These are phyloP conservation scores for Hassar affinis DNA, from an alignment of 2,113 vertebrate species.

Conservation along the genomic window DNA sequence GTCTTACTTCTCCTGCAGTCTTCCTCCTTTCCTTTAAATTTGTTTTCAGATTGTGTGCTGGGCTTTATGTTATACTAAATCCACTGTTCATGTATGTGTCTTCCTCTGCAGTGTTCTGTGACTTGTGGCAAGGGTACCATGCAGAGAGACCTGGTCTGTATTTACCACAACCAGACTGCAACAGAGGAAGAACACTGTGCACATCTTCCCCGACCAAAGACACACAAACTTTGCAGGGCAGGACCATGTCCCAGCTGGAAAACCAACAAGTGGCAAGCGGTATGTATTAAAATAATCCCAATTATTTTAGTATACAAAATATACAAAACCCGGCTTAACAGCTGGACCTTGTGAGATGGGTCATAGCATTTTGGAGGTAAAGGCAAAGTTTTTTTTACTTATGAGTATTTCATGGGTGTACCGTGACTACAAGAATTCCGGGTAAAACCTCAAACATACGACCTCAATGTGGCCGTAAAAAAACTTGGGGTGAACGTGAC, in stretches of 20 bases:
- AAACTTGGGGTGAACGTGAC: too few relatives aligned
- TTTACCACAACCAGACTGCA: constrained; percentile 72
- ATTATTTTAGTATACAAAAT: too few relatives aligned
- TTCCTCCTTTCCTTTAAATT: not conserved
- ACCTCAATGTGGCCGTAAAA: too few relatives aligned
- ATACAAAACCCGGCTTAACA: too few relatives aligned
- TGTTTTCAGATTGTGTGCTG: not conserved
- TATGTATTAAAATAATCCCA: constrained; percentile 61
- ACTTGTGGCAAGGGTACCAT: constrained; percentile 89
- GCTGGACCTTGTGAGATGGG: too few relatives aligned
- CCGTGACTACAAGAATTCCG: too few relatives aligned
- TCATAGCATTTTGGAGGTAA: too few relatives aligned
- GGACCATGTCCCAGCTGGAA: constrained; percentile 88
- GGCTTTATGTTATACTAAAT: not conserved
- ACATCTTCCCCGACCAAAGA: constrained; percentile 78
- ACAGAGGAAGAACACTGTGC: constrained; percentile 77
- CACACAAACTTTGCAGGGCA: constrained; percentile 79
- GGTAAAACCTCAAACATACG: too few relatives aligned
- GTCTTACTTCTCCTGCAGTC: not conserved
- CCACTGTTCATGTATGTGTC: constrained; percentile 1
- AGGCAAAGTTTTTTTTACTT: too few relatives aligned
- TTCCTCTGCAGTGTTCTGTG: constrained; percentile 82
- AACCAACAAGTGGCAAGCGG: constrained; percentile 82
- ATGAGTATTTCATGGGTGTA: too few relatives aligned
- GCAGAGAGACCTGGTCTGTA: constrained; percentile 80